Evolutionary conservation across 1,140 invertebrate genomes (phyloP), one percentile per base, ranked within the genome.

Genomic region (Drosophila obscura): DNA sequence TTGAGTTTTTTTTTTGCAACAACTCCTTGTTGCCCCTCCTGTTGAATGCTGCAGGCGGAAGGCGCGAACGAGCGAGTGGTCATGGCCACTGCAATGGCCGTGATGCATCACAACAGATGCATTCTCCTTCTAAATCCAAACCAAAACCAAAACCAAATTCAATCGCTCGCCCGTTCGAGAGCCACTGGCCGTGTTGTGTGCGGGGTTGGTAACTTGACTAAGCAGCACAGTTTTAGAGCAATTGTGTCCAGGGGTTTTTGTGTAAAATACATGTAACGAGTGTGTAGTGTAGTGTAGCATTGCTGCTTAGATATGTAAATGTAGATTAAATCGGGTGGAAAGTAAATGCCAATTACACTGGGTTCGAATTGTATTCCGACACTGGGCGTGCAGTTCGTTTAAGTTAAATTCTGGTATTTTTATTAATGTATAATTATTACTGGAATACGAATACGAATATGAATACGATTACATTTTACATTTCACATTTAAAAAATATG

Each of bases 401-500:
- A 81, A 85, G 81, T 84, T 85, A 80, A 85, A 59, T 71, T 71
- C 64, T 74, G 77, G 78, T 73, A 79, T 82, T 11, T 85, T 87
- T 85, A 85, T 85, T 85, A 82, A 79, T 76, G 61, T 77, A 77
- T 71, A 77, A 77, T 77, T 77, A 85, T 80, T 82, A 82, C 63
- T 69, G 71, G 55, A 74, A 73, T 80, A 80, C 79, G 63, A 69
- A 69, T 67, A 69, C 26, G 63, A 69, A 69, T 67, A 69, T 6
- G 6, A 28, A 13, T 39, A 39, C 35, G 11, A 39, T 39, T 39
- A 39, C 11, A 39, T 53, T 35, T 63, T 77, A 74, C 77, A 87
- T 73, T 84, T 87, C 78, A 84, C 83, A 88, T 87, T 83, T 69
- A 48, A 63, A 83, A 78, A 83, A 88, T 88, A 88, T 88, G 83